These are phyloP conservation scores for Pungitius pungitius DNA, from an alignment of 2,113 vertebrate genomes.

Conservation along the genomic window DNA sequence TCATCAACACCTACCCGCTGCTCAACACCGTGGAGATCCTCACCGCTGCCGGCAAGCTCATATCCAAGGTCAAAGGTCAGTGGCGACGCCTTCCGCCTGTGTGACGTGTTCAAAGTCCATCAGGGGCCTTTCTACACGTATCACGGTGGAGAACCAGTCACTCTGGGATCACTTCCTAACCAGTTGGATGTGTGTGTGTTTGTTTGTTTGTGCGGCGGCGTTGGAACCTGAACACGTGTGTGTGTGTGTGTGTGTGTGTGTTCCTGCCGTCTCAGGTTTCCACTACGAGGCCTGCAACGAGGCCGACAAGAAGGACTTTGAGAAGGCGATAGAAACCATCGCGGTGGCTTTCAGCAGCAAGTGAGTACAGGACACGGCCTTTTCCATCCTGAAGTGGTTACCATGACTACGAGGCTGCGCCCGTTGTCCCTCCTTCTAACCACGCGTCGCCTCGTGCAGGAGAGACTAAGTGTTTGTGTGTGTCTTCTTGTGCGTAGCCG, in stretches of 20 bases:
- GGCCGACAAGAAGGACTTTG: slow-evolving; percentile 89
- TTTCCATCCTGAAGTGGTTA: background rate
- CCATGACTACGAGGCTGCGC: too few relatives aligned
- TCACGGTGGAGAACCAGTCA: too few relatives aligned
- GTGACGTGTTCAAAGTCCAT: too few relatives aligned
- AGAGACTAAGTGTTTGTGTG: background rate
- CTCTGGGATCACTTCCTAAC: background rate
- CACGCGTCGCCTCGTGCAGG: background rate
- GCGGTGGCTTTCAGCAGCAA: slow-evolving; percentile 98
- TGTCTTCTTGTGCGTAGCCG: background rate
- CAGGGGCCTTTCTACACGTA: too few relatives aligned
- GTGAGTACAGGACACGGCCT: slow-evolving; percentile 76
- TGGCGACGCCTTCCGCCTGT: background rate
- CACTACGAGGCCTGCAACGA: slow-evolving; percentile 91
- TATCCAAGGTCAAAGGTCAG: slow-evolving; percentile 94
- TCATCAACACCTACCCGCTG: slow-evolving; percentile 91
- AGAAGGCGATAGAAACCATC: slow-evolving; percentile 93
- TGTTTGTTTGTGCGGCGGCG: background rate
- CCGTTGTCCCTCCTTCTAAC: too few relatives aligned
- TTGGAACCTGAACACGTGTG: slow-evolving; percentile 4
- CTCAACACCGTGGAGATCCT: slow-evolving; percentile 96
- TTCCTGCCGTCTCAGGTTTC: slow-evolving; percentile 82
- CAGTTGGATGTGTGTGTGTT: background rate
- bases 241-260: background rate
- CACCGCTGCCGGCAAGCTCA: slow-evolving; percentile 92